Base-by-base conservation (phyloP, 2,888 invertebrate species). In the Acanthacorydalis orientalis region DNA sequence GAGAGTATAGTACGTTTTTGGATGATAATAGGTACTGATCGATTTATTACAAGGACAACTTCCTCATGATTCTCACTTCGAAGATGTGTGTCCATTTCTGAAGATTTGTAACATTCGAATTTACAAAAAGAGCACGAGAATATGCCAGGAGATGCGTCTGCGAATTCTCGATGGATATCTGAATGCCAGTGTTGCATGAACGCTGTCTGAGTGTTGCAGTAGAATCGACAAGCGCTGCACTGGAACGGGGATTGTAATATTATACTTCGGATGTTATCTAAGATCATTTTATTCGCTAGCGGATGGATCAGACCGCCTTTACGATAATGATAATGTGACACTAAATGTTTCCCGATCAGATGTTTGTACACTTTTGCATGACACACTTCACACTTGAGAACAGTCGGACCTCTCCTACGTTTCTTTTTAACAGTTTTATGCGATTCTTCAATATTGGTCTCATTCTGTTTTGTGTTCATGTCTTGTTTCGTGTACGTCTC, bases 181-280 rank as follows among this genome's bases (percentile, higher is more conserved):
- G 84, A 81, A 50, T 69, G 68, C 86, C 86, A 88, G 59, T 89
- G 88, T 33, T 70, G 69, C 57, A 82, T 67, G 57, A 83, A 86
- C 47, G 73, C 74, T 45, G 74, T 73, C 51, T 76, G 74, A 57
- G 78, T 83, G 60, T 89, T 88, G 55, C 84, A 83, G 61, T 86
- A 92, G 64, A 86, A 92, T 49, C 77, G 77, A 61, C 92, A 92
- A 11, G 83, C 74, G 39, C 77, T 77, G 60, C 92, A 92, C 63
- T 89, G 90, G 59, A 82, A 92, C 0, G 88, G 89, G 43, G 85
- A 80, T 56, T 89, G 84, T 49, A 79, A 72, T 7, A 88, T 80
- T 51, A 91, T 79, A 49, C 79, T 77, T 52, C 75, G 74, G 59
- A 89, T 87, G 61, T 90, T 81, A 46, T 79, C 77, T 33, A 89